Percentiles rank a stretch among this genome's conserved stretches.
These are phyloP conservation scores for Thamnophis elegans DNA, from an alignment of 2,797 vertebrate genomes.

Conservation along the genomic window DNA sequence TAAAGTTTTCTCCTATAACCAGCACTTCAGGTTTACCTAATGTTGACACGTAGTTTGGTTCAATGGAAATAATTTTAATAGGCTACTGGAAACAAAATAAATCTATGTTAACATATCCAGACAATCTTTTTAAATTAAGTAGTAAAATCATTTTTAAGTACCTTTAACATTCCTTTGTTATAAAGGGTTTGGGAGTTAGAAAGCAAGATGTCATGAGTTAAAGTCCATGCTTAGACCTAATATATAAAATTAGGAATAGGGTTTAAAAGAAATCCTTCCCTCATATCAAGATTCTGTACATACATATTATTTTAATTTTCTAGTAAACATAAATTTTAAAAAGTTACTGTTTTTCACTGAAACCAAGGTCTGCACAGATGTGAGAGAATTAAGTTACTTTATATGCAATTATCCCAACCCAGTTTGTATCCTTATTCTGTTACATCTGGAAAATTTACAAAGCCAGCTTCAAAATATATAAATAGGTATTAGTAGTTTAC, in stretches of 20 bases:
- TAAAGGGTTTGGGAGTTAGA: background rate
- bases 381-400: background rate
- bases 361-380: background rate
- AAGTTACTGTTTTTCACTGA: background rate
- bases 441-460: background rate
- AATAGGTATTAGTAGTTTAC: background rate
- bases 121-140: conserved; percentile 48
- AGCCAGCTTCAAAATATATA: background rate
- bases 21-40: conserved; percentile 79
- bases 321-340: background rate
- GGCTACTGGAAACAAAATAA: conserved; percentile 68
- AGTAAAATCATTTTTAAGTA: conserved; percentile 26
- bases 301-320: too few relatives aligned
- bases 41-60: conserved; percentile 77
- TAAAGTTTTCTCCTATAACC: conserved; percentile 82
- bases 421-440: background rate
- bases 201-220: background rate
- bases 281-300: too few relatives aligned
- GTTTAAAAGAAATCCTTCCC: too few relatives aligned
- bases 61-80: conserved; percentile 76
- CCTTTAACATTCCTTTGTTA: conserved; percentile 17
- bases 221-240: background rate
- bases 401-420: background rate
- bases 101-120: conserved; percentile 51
- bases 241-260: too few relatives aligned